Conservation (phyloP, 1,140 invertebrate genomes). For the Ylistrum balloti region DNA sequence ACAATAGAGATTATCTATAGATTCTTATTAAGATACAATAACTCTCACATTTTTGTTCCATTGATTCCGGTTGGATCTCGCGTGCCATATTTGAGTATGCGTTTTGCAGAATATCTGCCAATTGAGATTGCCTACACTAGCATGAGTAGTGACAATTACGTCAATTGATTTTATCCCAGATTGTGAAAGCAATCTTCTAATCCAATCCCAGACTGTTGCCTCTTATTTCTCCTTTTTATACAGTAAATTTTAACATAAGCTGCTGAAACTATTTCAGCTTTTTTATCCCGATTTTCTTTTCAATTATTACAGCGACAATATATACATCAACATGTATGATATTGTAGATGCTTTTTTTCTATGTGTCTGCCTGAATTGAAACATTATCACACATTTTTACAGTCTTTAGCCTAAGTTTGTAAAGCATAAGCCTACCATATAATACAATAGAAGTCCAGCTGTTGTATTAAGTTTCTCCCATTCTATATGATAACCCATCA, state of each 20-base stretch:
- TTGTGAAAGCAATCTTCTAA: neutral
- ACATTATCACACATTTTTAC: neutral
- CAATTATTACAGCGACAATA: neutral
- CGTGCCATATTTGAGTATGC: conserved; percentile 2
- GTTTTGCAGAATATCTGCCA: neutral
- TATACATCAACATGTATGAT: neutral
- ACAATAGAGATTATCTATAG: neutral
- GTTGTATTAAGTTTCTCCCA: neutral
- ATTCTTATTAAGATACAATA: conserved; percentile 3
- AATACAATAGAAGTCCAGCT: neutral
- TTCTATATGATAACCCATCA: too few species aligned
- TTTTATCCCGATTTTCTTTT: neutral
- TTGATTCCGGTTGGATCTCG: neutral
- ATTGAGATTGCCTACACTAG: neutral
- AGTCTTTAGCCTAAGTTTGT: neutral
- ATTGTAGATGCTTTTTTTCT: neutral
- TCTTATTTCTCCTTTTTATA: neutral
- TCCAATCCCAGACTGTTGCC: conserved; percentile 7
- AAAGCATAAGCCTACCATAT: neutral
- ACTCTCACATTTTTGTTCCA: conserved; percentile 16
- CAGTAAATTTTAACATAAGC: neutral
- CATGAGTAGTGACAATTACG: neutral
- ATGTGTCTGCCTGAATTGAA: neutral
- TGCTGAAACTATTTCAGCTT: conserved; percentile 20
- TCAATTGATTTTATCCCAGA: conserved; percentile 11